Base-by-base conservation (phyloP, 1,140 invertebrate species). In the Drosophila albomicans region DNA sequence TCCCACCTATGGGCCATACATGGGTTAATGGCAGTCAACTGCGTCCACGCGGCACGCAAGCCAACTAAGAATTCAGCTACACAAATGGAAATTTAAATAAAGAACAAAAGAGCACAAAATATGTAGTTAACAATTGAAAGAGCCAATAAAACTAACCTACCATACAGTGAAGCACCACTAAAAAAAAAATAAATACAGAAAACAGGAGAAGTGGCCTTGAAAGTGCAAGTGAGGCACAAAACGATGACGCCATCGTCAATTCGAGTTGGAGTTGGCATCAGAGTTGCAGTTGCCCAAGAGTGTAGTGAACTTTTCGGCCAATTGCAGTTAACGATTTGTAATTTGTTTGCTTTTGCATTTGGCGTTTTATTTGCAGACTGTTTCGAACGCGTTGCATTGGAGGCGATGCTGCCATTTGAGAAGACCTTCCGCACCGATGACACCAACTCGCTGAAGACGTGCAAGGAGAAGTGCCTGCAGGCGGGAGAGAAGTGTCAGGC, bases 371-470 rank as follows among this genome's bases (percentile, higher is more conserved):
- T 59, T 56, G 76, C 79, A 92, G 92, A 92, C 64, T 93, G 92
- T 62, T 93, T 93, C 52, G 92, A 92, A 61, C 86, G 92, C 11
- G 86, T 93, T 15, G 91, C 90, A 25, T 62, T 92, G 85, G 92
- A 92, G 75, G 92, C 92, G 65, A 93, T 93, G 92, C 77, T 93
- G 78, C 92, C 91, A 91, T 92, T 92, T 77, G 91, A 92, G 65
- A 91, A 90, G 77, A 88, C 92, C 75, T 93, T 93, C 84, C 85
- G 88, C 77, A 92, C 87, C 78, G 90, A 90, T 81, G 92, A 93
- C 78, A 93, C 90, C 65, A 93, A 93, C 76, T 91, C 90, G 69
- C 66, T 92, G 69, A 91, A 84, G 70, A 85, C 79, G 75, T 93
- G 92, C 78, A 91, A 92, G 79, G 91, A 92, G 64, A 87, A 90